phyloP scores from a whole-genome alignment of 2,113 vertebrate species.

The Dolichallabes microphthalmus region DNA sequence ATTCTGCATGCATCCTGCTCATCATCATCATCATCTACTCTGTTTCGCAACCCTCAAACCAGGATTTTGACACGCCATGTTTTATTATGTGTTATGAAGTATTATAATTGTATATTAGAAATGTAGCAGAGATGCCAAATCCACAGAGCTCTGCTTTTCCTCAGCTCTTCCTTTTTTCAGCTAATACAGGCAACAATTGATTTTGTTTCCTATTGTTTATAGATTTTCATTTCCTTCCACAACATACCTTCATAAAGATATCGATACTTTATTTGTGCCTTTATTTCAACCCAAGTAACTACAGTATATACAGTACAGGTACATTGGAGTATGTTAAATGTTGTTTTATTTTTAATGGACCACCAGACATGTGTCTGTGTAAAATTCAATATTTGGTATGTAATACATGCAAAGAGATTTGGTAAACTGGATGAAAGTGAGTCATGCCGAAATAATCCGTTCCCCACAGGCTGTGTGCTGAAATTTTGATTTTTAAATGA shows the following conservation, averaged over 20 bases:
- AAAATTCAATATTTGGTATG: not conserved
- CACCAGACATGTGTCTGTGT: not conserved
- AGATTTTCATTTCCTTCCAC: not conserved
- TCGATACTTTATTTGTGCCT: not conserved
- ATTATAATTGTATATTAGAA: constrained; percentile 17
- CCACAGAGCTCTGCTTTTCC: not conserved
- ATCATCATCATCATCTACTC: not conserved
- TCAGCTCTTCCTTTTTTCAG: too few species aligned
- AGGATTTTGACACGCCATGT: not conserved
- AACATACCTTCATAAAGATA: not conserved
- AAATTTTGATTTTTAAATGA: not conserved
- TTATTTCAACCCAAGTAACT: not conserved
- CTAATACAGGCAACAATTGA: not conserved
- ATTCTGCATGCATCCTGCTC: not conserved
- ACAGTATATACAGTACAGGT: not conserved
- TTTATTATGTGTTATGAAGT: constrained; percentile 17
- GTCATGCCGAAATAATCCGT: not conserved
- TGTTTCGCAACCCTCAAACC: not conserved
- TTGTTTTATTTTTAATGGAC: not conserved
- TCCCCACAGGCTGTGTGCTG: not conserved
- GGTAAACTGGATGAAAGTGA: not conserved
- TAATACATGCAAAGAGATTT: not conserved
- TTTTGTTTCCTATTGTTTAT: not conserved
- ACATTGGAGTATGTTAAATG: not conserved
- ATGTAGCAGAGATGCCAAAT: too few species aligned